A percentile compares a stretch with the other conserved stretches of the same genome.
Evolutionary conservation across 2,797 vertebrate genomes (phyloP).

Genomic region (Crocidura indochinensis): DNA sequence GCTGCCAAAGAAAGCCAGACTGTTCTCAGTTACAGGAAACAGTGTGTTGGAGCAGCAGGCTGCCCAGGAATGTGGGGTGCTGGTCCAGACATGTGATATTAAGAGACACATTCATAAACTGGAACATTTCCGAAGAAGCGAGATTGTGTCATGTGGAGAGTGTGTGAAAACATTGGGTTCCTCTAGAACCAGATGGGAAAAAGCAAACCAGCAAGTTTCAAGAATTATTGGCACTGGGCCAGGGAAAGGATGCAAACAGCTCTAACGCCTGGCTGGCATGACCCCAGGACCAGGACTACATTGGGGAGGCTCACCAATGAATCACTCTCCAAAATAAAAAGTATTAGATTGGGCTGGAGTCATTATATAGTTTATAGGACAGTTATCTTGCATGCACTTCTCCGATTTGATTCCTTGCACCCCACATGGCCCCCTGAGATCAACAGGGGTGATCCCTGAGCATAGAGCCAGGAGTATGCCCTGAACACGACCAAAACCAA

Average conservation of each 20-base stretch:
- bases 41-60: neutral
- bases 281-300: no score
- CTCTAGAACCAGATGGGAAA: neutral
- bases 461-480: no score
- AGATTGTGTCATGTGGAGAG: neutral
- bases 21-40: neutral
- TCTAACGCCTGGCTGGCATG: no score
- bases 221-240: neutral
- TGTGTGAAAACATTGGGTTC: neutral
- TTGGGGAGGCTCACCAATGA: neutral
- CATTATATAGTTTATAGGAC: no score
- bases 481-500: no score
- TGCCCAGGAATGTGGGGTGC: neutral
- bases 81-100: slow-evolving; percentile 46
- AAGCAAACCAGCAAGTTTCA: neutral
- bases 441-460: no score
- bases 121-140: slow-evolving; percentile 19
- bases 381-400: no score
- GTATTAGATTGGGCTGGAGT: no score
- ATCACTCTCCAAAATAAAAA: no score
- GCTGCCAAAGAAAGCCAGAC: neutral
- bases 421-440: no score
- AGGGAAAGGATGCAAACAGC: no score
- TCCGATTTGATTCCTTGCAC: no score
- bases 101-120: slow-evolving; percentile 46